Conservation (phyloP, 2,888 invertebrate genomes). For the Branchinecta sandiegonensis region DNA sequence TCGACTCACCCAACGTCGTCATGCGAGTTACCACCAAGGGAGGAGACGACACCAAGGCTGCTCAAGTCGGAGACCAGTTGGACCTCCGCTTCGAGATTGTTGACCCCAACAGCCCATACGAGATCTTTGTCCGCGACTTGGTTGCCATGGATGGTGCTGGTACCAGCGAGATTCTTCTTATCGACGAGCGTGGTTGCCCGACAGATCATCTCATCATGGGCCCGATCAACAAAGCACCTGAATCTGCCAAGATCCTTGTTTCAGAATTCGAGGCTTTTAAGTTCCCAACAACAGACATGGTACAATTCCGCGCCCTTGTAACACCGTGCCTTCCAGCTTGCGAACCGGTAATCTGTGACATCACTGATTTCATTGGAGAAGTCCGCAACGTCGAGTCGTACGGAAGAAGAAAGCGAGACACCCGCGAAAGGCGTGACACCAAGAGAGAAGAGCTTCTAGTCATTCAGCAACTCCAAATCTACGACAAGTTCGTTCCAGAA, state of each 20-base stretch:
- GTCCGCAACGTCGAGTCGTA: conserved; percentile 65
- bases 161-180: conserved; percentile 77
- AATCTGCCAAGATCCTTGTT: conserved; percentile 50
- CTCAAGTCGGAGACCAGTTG: conserved; percentile 82
- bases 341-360: conserved; percentile 78
- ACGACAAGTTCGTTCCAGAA: conserved; percentile 57
- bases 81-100: conserved; percentile 80
- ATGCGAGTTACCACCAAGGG: conserved; percentile 48
- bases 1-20: conserved; percentile 84
- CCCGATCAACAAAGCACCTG: conserved; percentile 64
- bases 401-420: conserved; percentile 55
- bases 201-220: conserved; percentile 91
- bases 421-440: conserved; percentile 23
- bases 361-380: conserved; percentile 66
- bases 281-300: conserved; percentile 85
- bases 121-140: conserved; percentile 84
- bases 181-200: conserved; percentile 80
- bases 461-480: conserved; percentile 79
- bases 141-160: conserved; percentile 89
- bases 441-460: conserved; percentile 59
- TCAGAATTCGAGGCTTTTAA: conserved; percentile 92
- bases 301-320: conserved; percentile 86
- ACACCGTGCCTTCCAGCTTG: conserved; percentile 87
- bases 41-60: conserved; percentile 66
- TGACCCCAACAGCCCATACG: conserved; percentile 82